Evolutionary conservation across 2,797 vertebrate species (phyloP).

Genomic region (Chromobotia macracanthus): DNA sequence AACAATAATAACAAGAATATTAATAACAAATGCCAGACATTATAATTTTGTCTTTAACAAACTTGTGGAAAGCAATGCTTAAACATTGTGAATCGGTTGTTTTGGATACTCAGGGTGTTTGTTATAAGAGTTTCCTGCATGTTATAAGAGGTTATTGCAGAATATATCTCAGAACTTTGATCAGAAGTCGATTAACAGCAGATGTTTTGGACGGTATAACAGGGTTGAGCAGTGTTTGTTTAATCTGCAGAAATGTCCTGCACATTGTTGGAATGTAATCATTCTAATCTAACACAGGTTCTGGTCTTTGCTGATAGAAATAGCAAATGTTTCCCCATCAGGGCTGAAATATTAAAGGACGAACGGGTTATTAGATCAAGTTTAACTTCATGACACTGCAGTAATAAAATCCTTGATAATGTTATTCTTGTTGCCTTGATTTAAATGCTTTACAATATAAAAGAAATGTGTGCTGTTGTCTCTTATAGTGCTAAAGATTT

Average conservation of each 20-base stretch:
- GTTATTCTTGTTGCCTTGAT: background rate
- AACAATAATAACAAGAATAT: background rate
- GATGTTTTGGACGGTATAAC: background rate
- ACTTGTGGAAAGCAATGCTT: background rate
- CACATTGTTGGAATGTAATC: background rate
- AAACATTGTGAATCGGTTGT: constrained; percentile 7
- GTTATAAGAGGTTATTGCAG: constrained; percentile 20
- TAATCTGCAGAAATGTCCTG: background rate
- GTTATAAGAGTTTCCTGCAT: too few species aligned
- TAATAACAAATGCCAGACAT: background rate
- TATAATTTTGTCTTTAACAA: background rate
- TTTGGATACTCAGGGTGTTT: background rate
- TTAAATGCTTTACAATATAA: background rate
- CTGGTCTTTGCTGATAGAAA: background rate
- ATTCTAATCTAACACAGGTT: background rate
- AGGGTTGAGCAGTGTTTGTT: background rate
- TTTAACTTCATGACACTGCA: background rate
- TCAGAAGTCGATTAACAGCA: background rate
- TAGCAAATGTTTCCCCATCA: background rate
- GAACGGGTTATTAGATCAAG: background rate
- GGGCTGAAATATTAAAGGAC: constrained; percentile 3
- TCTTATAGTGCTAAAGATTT: background rate
- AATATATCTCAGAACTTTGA: background rate
- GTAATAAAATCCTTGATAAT: background rate
- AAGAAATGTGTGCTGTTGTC: too few species aligned